Evolutionary conservation across 2,113 vertebrate genomes (phyloP), one percentile per base, ranked within the genome.

Genomic region (Panthera tigris): DNA sequence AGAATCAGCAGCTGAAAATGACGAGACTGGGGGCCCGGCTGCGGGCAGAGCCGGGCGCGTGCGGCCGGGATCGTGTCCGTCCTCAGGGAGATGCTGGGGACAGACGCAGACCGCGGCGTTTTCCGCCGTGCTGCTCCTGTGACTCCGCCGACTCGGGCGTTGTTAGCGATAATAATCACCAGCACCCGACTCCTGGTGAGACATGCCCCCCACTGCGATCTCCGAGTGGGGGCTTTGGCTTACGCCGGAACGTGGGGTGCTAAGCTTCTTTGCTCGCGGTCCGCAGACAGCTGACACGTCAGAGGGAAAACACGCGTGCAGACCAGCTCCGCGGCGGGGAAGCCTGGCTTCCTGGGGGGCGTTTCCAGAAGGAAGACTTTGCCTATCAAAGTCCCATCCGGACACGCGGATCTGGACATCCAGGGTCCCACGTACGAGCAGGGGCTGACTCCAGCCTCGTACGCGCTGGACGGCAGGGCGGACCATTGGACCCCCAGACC

Each of bases 21-120:
- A 12, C 11, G 41, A 52, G 7, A 33, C 4, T 4, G 0, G 21
- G 66, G 19, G 19, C 12, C 50, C 1, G 14, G 65, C 1, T 45
- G 0, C 2, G 7, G 1, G 45, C n/a, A 1, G 25, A 33, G 27
- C 16, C 2, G 1, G 7, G 4, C 25, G 5, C 9, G 1, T 73
- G 33, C 3, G 1, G 71, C 39, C 31, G 39, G 8, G 13, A 33
- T 29, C 14, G 9, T 14, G n/a, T 15, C 23, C 21, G n/a, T 1
- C 0, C 9, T 3, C 29, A 11, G 2, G 4, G 11, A 23, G n/a
- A 27, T 5, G 27, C 4, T 3, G 4, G 4, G 2, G 71, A 19
- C 16, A 7, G 13, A 36, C 69, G 12, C 36, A 21, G 69, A 13
- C 19, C 21, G 11, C 11, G 21, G 1, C 36, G 2, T 23, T 25